Evolutionary conservation across 1,140 invertebrate genomes (phyloP), one percentile per base, ranked within the genome.

Genomic region (Physella acuta): DNA sequence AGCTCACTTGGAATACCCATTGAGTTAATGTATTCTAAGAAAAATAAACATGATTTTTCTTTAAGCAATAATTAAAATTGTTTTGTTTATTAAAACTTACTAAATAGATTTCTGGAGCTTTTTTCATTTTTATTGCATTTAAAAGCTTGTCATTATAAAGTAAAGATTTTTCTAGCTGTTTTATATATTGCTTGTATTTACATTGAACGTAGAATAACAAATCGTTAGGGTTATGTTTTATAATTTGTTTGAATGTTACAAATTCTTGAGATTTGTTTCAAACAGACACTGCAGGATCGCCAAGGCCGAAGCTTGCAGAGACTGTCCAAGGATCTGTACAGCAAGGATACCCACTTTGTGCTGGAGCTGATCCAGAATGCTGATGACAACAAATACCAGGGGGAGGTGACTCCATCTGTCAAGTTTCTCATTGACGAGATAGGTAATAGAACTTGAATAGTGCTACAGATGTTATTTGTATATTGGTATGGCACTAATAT

Each of bases 341-440:
- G 78, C 71, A 84, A 82, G 66, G 83, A 85, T 55, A 82, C 83
- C 4, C 85, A 86, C 72, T 86, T 86, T 77, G 82, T 86, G 0
- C 69, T 86, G 30, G 83, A 82, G 69, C 64, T 82, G 2, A 67
- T 75, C 16, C 72, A 75, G 72, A 86, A 86, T 77, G 85, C 85
- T 44, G 85, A 86, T 58, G 85, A 86, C 74, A 86, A 86, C 71
- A 60, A 61, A 37, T 86, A 86, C 72, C 64, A 72, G 16, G 71
- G 73, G 11, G 51, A 73, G 1, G 37, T 79, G 14, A 37, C 68
- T 33, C 83, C 83, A 1, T 71, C 80, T 3, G 75, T 84, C 11
- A 77, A 79, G 51, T 85, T 86, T 75, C 55, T 79, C 8, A 78
- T 84, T 33, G 73, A 79, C 31, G 49, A 72, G 11, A 67, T 26